phyloP scores from a whole-genome alignment of 2,797 vertebrate species.

The Heliangelus exortis region DNA sequence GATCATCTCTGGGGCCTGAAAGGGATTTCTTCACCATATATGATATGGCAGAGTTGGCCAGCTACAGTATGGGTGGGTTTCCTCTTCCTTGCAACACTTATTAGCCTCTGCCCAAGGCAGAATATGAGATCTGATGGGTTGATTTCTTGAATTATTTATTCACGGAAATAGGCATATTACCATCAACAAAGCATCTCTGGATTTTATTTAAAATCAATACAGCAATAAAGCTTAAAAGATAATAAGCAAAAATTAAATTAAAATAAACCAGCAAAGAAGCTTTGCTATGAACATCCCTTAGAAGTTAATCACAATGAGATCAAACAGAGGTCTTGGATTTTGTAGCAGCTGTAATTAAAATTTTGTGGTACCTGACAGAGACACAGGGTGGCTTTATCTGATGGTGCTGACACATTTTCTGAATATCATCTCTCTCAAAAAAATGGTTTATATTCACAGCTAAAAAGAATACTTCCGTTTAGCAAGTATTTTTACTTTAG shows the following conservation, averaged over 20 bases:
- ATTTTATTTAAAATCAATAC: constrained; percentile 36
- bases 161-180: not conserved
- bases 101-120: not conserved
- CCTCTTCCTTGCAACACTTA: not conserved
- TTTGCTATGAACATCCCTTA: not conserved
- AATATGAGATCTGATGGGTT: not conserved
- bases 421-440: not conserved
- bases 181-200: not conserved
- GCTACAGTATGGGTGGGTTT: not conserved
- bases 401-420: not conserved
- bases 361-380: not conserved
- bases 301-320: constrained; percentile 12
- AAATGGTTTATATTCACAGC: not conserved
- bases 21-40: not conserved
- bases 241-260: constrained; percentile 14
- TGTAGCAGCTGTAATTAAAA: constrained; percentile 1
- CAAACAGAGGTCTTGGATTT: not conserved
- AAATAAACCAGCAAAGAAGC: not conserved
- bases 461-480: not conserved
- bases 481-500: constrained; percentile 1
- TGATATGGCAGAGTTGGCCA: not conserved
- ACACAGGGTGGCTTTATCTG: not conserved
- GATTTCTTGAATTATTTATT: constrained; percentile 52
- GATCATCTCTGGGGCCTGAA: constrained; percentile 30
- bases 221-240: not conserved